phyloP scores from a whole-genome alignment of 2,888 invertebrate species.

The Clitarchus hookeri region DNA sequence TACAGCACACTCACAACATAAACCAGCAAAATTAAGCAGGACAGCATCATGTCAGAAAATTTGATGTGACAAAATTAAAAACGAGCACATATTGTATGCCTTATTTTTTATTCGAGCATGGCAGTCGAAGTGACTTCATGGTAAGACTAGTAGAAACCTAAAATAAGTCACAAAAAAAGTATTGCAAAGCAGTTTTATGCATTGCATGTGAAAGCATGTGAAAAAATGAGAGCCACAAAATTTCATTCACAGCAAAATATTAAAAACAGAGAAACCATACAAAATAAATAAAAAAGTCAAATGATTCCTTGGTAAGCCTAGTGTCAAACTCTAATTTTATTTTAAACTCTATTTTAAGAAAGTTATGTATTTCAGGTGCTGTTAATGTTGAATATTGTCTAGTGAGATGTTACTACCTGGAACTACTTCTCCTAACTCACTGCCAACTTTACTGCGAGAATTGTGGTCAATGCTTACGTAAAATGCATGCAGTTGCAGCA shows the following conservation, averaged over 20 bases:
- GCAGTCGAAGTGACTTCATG: background rate
- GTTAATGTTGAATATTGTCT: no score
- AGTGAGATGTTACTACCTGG: no score
- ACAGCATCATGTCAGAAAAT: background rate
- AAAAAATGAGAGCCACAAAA: background rate
- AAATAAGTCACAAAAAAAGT: background rate
- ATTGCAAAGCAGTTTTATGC: background rate
- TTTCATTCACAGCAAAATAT: background rate
- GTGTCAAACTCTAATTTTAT: no score
- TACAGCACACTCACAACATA: background rate
- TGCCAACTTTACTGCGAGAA: no score
- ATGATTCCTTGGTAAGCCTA: no score
- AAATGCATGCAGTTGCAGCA: no score
- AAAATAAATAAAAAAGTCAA: background rate
- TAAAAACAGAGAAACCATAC: background rate
- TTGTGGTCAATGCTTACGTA: no score
- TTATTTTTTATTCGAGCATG: background rate
- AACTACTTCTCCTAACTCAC: no score
- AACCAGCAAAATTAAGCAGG: background rate
- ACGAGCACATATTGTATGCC: background rate
- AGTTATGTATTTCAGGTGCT: no score
- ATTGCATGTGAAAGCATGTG: background rate
- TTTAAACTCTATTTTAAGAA: no score
- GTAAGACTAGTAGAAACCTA: background rate
- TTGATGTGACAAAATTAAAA: background rate